A percentile compares a stretch with the other conserved stretches of the same genome.
phyloP scores from a whole-genome alignment of 2,113 vertebrate species.

The Lamprotornis superbus region DNA sequence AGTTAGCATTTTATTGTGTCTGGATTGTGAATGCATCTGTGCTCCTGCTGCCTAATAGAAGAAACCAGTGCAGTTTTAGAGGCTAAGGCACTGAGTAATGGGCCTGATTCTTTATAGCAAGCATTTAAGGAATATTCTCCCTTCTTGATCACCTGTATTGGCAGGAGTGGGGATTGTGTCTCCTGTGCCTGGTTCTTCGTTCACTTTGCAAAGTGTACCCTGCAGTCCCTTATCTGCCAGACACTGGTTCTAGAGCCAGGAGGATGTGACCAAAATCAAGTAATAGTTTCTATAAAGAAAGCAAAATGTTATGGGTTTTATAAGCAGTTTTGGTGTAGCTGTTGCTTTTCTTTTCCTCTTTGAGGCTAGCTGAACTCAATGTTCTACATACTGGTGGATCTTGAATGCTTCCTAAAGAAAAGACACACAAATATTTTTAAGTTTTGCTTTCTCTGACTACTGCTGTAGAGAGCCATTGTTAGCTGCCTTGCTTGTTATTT shows the following conservation, averaged over 20 bases:
- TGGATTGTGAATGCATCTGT: neutral
- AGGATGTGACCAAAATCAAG: neutral
- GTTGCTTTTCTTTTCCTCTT: neutral
- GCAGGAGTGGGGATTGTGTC: neutral
- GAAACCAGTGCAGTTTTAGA: neutral
- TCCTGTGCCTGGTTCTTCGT: neutral
- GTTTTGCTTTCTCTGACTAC: neutral
- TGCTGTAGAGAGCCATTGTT: neutral
- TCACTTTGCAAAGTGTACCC: neutral
- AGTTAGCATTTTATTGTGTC: neutral
- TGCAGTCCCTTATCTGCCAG: neutral
- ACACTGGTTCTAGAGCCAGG: neutral
- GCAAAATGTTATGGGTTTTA: neutral
- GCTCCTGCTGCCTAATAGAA: neutral
- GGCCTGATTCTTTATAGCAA: neutral
- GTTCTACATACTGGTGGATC: neutral
- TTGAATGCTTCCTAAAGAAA: neutral
- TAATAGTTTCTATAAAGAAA: neutral
- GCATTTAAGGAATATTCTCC: neutral
- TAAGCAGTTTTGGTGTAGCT: neutral
- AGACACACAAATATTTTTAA: neutral
- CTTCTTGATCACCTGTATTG: neutral
- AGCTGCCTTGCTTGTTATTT: neutral
- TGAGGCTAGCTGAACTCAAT: neutral
- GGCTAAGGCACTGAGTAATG: neutral